These are phyloP conservation scores for Bombus pascuorum DNA, from an alignment of 1,140 invertebrate species.

Conservation along the genomic window DNA sequence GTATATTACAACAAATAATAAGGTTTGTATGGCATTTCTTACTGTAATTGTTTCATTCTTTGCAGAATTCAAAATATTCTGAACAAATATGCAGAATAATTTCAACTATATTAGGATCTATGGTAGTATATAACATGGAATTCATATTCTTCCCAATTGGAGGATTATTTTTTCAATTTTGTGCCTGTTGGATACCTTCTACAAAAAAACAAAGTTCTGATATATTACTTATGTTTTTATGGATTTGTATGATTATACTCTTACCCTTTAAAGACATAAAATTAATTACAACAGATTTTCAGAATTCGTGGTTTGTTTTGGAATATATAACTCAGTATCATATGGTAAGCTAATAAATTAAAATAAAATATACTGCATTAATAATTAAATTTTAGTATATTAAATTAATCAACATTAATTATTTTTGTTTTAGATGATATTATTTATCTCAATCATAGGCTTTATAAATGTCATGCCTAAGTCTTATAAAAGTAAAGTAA, in stretches of 20 bases:
- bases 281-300: constrained; percentile 64
- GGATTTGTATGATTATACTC: constrained; percentile 71
- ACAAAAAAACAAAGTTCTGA: constrained; percentile 62
- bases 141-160: constrained; percentile 67
- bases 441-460: constrained; percentile 69
- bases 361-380: constrained; percentile 1
- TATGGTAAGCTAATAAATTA: constrained; percentile 67
- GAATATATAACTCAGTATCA: constrained; percentile 71
- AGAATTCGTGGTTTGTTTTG: constrained; percentile 60
- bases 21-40: too few relatives aligned
- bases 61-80: constrained; percentile 68
- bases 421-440: constrained; percentile 62
- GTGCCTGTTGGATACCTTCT: constrained; percentile 58
- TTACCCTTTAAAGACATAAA: constrained; percentile 60
- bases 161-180: constrained; percentile 74
- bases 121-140: constrained; percentile 66
- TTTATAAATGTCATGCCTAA: constrained; percentile 72
- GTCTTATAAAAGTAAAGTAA: constrained; percentile 51
- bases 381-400: constrained; percentile 13
- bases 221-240: constrained; percentile 72
- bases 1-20: constrained; percentile 8
- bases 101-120: constrained; percentile 70
- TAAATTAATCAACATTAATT: constrained; percentile 13
- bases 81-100: constrained; percentile 70
- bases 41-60: constrained; percentile 15